Base-by-base conservation (phyloP, 2,888 invertebrate genomes). In the Volucella bombylans region DNA sequence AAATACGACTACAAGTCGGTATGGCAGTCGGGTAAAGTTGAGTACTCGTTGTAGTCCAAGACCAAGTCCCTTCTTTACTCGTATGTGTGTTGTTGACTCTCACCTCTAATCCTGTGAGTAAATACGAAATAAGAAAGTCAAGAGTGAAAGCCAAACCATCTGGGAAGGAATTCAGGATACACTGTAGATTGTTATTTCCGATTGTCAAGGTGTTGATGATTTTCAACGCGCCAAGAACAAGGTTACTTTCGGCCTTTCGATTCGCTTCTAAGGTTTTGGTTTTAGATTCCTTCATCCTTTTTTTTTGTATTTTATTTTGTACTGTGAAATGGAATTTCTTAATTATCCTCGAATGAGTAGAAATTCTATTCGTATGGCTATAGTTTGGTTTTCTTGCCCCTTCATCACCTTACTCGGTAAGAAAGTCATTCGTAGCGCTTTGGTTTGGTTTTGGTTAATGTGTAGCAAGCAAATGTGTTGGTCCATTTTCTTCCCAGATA, bases 171-270 rank as follows among this genome's bases (percentile, higher is more conserved):
- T 57, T 31, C 38, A 55, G 45, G 54, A 57, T 52, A 83, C 76
- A 77, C 74, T 14, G 59, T 47, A 73, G 78, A 68, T 74, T 79
- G 79, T 83, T 83, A 73, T 83, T 79, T 79, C 57, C 79, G 79
- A 82, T 82, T 79, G 72, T 79, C 73, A 79, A 82, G 82, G 82
- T 82, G 82, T 82, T 82, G 73, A 82, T 82, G 23, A 23, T 23
- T 23, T 23, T 79, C 79, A 82, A 82, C 68, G 68, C 73, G 54
- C 78, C 31, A 23, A 4, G 23, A 0, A 68, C 31, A 64, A 64
- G 64, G 67, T 78, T 78, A 49, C 72, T 55, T 72, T 59, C 43
- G 61, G 81, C 54, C 64, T 65, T 18, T 64, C 6, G 41, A 18
- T 49, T 76, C 41, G 59, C 62, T 61, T 77, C 41, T 59, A 14